Base-by-base conservation (phyloP, 2,113 vertebrate species). In the Aptenodytes patagonicus region DNA sequence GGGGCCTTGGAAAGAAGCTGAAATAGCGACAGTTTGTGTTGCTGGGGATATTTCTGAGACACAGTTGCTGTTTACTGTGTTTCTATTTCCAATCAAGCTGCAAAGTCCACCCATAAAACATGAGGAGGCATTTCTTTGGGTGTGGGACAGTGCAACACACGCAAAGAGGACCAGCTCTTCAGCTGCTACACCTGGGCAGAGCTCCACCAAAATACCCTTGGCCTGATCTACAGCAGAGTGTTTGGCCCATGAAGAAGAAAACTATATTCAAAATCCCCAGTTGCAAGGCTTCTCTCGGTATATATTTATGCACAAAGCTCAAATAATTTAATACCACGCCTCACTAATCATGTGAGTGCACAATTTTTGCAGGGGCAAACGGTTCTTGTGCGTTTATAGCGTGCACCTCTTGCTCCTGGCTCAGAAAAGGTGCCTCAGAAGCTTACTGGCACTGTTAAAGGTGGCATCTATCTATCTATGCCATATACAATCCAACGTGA, bases 251-350 rank as follows among this genome's bases (percentile, higher is more conserved):
- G 1, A 83, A 40, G 55, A 92, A 83, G 28, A 70, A 85, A 95
- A 76, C 80, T 36, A 42, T 0, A 64, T 60, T 72, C 83, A 34
- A 87, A 95, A 82, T 38, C 87, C 31, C 49, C 77, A 46, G 84
- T 62, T 71, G 73, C 17, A 7, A 72, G 62, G 42, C 60, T 95
- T 91, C 68, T 96, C 82, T 77, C 4, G 1, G 66, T 87, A 96
- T 91, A 91, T 90, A 97, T 88, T 91, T 93, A 95, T 78, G 95
- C 89, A 95, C 84, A 73, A 85, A 96, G 91, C 91, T 95, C 94
- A 72, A 96, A 94, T 96, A 95, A 96, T 96, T 97, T 94, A 95
- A 97, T 94, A 88, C 82, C 78, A 95, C 2, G 68, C 84, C 93
- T 97, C 95, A 77, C 94, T 91, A 92, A 87, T 91, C 87, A 95